These are phyloP conservation scores for Lysiphlebus fabarum DNA, from an alignment of 1,140 invertebrate species.

Conservation along the genomic window DNA sequence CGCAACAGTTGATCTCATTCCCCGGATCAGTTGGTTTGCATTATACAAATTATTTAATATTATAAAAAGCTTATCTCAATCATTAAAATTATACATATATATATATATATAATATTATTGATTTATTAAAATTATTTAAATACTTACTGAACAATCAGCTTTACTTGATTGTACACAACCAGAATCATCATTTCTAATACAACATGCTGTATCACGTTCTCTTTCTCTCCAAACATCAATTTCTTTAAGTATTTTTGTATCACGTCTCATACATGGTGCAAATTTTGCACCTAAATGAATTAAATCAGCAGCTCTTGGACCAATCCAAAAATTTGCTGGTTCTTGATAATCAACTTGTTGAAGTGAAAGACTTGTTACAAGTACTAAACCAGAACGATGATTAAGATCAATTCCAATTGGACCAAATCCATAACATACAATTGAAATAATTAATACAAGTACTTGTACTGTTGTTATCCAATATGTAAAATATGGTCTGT, in stretches of 20 bases:
- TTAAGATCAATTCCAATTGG: conserved; percentile 86
- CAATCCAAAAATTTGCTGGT: conserved; percentile 78
- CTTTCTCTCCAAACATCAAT: conserved; percentile 80
- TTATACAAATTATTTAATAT: conserved; percentile 36
- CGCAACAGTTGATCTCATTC: conserved; percentile 57
- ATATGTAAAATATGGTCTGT: conserved; percentile 97
- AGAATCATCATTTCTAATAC: conserved; percentile 93
- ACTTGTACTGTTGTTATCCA: conserved; percentile 97
- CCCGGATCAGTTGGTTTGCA: conserved; percentile 56
- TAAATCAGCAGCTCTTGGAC: conserved; percentile 78
- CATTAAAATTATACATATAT: conserved; percentile 14
- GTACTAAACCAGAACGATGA: conserved; percentile 75
- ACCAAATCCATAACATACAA: conserved; percentile 92
- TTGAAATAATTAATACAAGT: conserved; percentile 83
- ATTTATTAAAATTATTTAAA: too few relatives aligned
- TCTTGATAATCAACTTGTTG: conserved; percentile 85
- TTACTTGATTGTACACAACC: conserved; percentile 96
- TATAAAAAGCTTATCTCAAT: conserved; percentile 25
- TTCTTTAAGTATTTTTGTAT: conserved; percentile 84
- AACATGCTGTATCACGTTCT: conserved; percentile 92
- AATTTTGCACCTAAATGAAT: conserved; percentile 99
- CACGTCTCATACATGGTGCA: conserved; percentile 95
- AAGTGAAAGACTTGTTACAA: conserved; percentile 89
- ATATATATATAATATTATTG: conserved; percentile 13
- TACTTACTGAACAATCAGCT: conserved; percentile 91